Conservation (phyloP, 2,888 invertebrate genomes). For the Scaptodrosophila latifasciaeformis region DNA sequence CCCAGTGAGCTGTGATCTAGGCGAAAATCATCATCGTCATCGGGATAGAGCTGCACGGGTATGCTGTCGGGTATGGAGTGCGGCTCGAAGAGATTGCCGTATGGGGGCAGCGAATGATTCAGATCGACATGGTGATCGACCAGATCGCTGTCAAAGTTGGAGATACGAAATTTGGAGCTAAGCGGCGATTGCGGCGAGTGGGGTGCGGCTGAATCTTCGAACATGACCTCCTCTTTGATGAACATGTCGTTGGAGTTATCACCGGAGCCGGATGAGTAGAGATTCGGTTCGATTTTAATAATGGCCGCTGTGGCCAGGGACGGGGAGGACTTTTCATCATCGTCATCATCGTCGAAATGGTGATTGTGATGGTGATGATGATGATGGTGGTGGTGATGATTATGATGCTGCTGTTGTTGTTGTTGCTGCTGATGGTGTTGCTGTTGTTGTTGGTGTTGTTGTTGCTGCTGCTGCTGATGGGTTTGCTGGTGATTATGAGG, state of each 20-base stretch:
- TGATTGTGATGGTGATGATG: constrained; percentile 52
- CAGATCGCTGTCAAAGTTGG: constrained; percentile 73
- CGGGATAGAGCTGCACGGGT: constrained; percentile 73
- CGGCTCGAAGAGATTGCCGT: constrained; percentile 73
- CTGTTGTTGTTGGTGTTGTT: too few species aligned
- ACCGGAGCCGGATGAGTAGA: constrained; percentile 72
- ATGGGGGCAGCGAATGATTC: constrained; percentile 72
- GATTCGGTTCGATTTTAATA: constrained; percentile 73
- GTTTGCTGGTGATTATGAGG: constrained; percentile 26
- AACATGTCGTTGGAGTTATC: constrained; percentile 75
- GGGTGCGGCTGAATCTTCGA: constrained; percentile 71
- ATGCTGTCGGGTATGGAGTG: constrained; percentile 74
- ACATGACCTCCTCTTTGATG: constrained; percentile 73
- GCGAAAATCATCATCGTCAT: constrained; percentile 74
- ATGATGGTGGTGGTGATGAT: constrained; percentile 31
- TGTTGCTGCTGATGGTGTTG: too few species aligned
- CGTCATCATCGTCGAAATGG: constrained; percentile 67
- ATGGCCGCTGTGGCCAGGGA: constrained; percentile 74
- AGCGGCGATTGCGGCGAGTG: constrained; percentile 74
- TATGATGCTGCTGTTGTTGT: too few species aligned
- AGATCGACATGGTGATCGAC: constrained; percentile 73
- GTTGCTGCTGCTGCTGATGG: too few species aligned
- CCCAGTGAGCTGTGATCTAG: constrained; percentile 73
- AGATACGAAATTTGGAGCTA: constrained; percentile 72
- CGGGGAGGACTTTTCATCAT: constrained; percentile 73